Evolutionary conservation across 2,888 invertebrate species (phyloP).

Genomic region (Saturnia japonica): DNA sequence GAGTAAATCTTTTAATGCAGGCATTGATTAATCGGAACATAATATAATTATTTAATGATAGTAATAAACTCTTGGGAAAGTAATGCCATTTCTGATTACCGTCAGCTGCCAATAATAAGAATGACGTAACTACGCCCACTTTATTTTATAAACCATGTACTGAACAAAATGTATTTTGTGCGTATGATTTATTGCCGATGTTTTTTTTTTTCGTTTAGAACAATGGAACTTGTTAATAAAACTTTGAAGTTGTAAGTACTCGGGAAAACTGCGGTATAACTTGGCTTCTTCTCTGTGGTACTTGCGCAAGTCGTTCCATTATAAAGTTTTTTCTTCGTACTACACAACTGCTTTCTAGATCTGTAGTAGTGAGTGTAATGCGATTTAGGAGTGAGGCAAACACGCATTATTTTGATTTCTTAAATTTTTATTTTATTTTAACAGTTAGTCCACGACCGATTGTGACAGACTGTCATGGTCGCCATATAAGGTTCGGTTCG

Average conservation of each 20-base stretch:
- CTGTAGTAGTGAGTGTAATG: background rate
- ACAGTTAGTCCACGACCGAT: background rate
- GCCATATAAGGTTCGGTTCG: too few relatives aligned
- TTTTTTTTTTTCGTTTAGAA: conserved; percentile 26
- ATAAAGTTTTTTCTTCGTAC: background rate
- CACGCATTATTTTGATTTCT: background rate
- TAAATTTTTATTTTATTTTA: background rate
- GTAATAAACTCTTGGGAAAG: background rate
- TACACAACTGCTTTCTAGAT: background rate
- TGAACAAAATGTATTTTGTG: background rate
- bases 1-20: background rate
- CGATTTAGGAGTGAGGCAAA: background rate
- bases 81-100: background rate
- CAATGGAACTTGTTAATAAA: conserved; percentile 31
- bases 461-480: too few relatives aligned
- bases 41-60: background rate
- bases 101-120: background rate
- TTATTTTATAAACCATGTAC: conserved; percentile 7
- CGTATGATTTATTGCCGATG: background rate
- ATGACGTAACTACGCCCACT: conserved; percentile 12
- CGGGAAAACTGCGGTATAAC: conserved; percentile 30
- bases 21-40: background rate
- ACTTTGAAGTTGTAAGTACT: conserved; percentile 35
- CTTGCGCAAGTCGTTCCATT: background rate
- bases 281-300: conserved; percentile 29